These are phyloP conservation scores for Eristalis pertinax DNA, from an alignment of 2,888 invertebrate genomes.

Conservation along the genomic window DNA sequence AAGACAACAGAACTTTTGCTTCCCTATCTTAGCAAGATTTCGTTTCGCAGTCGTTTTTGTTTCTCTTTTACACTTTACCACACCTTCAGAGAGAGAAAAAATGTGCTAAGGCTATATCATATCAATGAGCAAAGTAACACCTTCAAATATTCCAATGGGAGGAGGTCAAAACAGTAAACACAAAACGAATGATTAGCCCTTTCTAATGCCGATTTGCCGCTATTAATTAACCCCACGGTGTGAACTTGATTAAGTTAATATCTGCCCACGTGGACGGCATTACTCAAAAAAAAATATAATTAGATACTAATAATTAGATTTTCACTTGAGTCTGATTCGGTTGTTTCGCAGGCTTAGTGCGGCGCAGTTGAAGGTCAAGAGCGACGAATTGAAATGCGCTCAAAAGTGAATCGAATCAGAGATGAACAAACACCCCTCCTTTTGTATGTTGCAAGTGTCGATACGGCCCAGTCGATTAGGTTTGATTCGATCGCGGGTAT, in stretches of 20 bases:
- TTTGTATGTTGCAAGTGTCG: constrained; percentile 2
- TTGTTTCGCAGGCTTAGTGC: background rate
- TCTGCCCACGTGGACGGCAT: constrained; percentile 14
- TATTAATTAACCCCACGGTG: constrained; percentile 14
- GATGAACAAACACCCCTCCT: background rate
- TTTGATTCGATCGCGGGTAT: constrained; percentile 4
- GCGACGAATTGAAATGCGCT: constrained; percentile 1
- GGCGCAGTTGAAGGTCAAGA: constrained; percentile 28
- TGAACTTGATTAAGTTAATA: constrained; percentile 7
- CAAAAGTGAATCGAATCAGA: constrained; percentile 14
- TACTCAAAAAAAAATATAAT: constrained; percentile 27
- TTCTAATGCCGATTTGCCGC: background rate
- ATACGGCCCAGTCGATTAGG: constrained; percentile 4
- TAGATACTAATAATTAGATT: constrained; percentile 37
- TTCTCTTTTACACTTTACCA: background rate
- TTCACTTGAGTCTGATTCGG: constrained; percentile 17
- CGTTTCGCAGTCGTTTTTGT: background rate
- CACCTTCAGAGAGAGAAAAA: background rate
- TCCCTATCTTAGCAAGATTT: background rate
- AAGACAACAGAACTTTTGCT: background rate
- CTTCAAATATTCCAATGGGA: background rate
- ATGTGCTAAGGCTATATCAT: background rate
- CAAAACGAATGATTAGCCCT: background rate
- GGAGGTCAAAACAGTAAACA: background rate
- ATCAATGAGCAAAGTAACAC: background rate